Base-by-base conservation (phyloP, 2,797 vertebrate genomes). In the Gila robusta region DNA sequence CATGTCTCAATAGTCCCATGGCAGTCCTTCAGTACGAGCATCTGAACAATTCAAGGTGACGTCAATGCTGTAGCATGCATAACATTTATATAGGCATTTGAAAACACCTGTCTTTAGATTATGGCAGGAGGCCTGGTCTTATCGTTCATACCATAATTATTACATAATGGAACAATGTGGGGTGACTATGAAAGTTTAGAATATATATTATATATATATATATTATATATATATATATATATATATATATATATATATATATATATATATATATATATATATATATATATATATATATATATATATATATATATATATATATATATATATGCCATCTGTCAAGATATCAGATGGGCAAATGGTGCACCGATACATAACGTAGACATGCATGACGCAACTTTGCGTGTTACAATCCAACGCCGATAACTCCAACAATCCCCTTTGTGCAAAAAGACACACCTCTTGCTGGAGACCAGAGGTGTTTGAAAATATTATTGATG, bases 401-500 rank as follows among this genome's bases (percentile, higher is more conserved):
- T 62, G 28, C 3, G 8, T 14, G 32, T 79, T 41, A 44, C 39
- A 71, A 28, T 82, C 39, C 41, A 71, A 2, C 21, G 78, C 76
- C n/a, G 35, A 67, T 77, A 62, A 84, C 72, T 86, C 47, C 26
- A 81, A 77, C 41, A 39, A 28, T 82, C 62, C 56, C 62, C 52
- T 78, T 78, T 69, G 11, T 41, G 44, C 54, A 81, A 67, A 88
- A 83, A 82, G 66, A 83, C 83, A 66, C 86, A 64, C 41, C 83
- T 79, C 84, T 84, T 64, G 49, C 81, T 91, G 81, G 92, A 94
- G 89, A 90, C 88, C 89, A 89, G 91, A 82, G 79, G 56, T 21
- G 64, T 87, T 37, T 89, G 86, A 93, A 92, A 94, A 92, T 92
- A 93, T 94, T 92, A 91, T 90, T 83, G 82, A 89, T 94, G 94